phyloP scores from a whole-genome alignment of 2,888 invertebrate genomes.

The Xanthorhoe spadicearia region DNA sequence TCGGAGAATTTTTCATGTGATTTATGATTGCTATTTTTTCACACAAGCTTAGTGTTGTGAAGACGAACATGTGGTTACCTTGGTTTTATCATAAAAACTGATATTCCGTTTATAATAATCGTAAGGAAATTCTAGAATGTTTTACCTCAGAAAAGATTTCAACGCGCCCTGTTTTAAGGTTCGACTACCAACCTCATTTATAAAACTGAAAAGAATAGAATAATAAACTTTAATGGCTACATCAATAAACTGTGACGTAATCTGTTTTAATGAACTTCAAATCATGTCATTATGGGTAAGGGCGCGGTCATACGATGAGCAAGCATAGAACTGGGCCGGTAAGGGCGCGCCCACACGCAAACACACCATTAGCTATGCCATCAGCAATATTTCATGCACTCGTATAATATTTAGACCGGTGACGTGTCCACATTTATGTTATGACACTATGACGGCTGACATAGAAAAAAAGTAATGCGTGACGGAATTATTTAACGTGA shows the following conservation, averaged over 20 bases:
- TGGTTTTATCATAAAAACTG: slow-evolving; percentile 31
- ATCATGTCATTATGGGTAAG: slow-evolving; percentile 48
- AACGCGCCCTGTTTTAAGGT: slow-evolving; percentile 28
- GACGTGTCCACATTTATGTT: slow-evolving; percentile 74
- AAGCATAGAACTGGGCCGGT: slow-evolving; percentile 44
- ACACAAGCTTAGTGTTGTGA: slow-evolving; percentile 44
- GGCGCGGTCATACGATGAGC: slow-evolving; percentile 57
- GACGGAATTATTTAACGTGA: slow-evolving; percentile 62
- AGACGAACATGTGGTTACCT: slow-evolving; percentile 34
- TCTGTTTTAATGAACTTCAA: slow-evolving; percentile 47
- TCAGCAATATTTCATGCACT: slow-evolving; percentile 70
- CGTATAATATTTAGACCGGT: slow-evolving; percentile 70
- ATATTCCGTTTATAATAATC: slow-evolving; percentile 21
- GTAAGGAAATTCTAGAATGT: slow-evolving; percentile 10
- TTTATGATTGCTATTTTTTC: slow-evolving; percentile 50
- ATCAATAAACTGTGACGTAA: slow-evolving; percentile 39
- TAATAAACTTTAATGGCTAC: slow-evolving; percentile 6
- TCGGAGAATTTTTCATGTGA: slow-evolving; percentile 44
- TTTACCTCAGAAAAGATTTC: slow-evolving; percentile 33
- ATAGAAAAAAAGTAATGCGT: slow-evolving; percentile 61
- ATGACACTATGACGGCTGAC: slow-evolving; percentile 65
- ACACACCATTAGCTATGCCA: slow-evolving; percentile 67
- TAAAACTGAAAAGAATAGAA: slow-evolving; percentile 13
- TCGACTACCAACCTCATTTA: background rate
- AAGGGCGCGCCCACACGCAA: slow-evolving; percentile 77